Evolutionary conservation across 2,113 vertebrate species (phyloP), one percentile per base, ranked within the genome.

Genomic region (Suncus etruscus): DNA sequence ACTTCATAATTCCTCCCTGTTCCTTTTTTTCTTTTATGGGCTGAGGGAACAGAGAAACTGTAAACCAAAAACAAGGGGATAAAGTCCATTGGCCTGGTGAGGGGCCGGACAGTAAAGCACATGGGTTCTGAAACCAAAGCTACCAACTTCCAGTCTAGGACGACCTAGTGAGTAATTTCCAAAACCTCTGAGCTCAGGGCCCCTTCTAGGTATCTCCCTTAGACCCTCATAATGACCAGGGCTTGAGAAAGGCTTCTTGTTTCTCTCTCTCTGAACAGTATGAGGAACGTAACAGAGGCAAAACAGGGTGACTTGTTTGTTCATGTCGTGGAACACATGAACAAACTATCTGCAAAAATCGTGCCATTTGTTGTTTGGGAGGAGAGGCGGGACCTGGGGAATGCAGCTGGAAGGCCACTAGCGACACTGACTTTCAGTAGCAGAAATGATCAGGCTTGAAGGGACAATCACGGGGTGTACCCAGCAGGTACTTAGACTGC

Each of bases 361-460:
- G 94, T 78, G 79, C 92, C 94, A 39, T 84, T 88, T 95, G 81
- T 80, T 96, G 77, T 91, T 89, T 47, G 87, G 87, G 45, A 90
- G n/a, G 80, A 94, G 32, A 87, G 50, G 24, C 8, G 50, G 70
- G 66, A 31, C 75, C 58, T 54, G 69, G 83, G 61, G 63, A 48
- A 5, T 45, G 39, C 68, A 51, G 45, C 68, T 84, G 79, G 86
- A 94, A 82, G 88, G 96, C 93, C 96, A 93, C 91, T 63, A 74
- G 51, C 66, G 47, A 63, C 72, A 31, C 86, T 69, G 14, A 51
- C 94, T 89, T 90, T 99, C 97, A 99, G 97, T 99, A 99, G 97
- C 99, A 98, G 95, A 99, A 99, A 97, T 99, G 99, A 94, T 99
- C 99, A 29, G 99, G 98, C 92, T 99, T 99, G 98, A 99, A 99